phyloP scores from a whole-genome alignment of 2,797 vertebrate genomes.

The Steatocranus sp. region DNA sequence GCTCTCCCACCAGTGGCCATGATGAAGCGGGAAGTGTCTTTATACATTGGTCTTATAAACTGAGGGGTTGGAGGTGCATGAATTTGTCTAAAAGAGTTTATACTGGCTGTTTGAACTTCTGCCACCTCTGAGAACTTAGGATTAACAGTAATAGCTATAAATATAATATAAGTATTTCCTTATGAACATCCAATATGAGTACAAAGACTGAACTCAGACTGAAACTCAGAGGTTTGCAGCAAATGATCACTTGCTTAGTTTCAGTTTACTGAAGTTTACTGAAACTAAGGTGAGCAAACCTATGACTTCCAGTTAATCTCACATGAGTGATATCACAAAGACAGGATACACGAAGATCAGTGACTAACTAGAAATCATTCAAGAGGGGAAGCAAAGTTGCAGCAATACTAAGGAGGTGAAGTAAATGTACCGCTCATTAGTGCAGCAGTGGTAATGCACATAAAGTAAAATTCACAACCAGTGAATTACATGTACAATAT shows the following conservation, averaged over 20 bases:
- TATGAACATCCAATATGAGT: background rate
- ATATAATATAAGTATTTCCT: background rate
- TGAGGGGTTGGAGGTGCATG: background rate
- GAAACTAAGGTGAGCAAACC: background rate
- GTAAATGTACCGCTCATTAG: background rate
- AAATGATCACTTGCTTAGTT: background rate
- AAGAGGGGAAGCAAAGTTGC: background rate
- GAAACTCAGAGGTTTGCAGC: background rate
- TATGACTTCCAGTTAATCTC: background rate
- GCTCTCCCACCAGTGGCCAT: constrained; percentile 1
- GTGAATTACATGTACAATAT: background rate
- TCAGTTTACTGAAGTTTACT: background rate
- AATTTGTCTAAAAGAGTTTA: background rate
- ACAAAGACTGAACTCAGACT: background rate
- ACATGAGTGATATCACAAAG: background rate
- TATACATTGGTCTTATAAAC: background rate
- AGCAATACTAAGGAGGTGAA: background rate
- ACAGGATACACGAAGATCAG: background rate
- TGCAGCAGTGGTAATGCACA: background rate
- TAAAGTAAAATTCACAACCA: background rate
- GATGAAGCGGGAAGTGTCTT: background rate
- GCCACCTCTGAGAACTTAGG: background rate
- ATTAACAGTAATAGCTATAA: background rate
- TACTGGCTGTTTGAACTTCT: background rate
- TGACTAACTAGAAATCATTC: background rate